Percentiles rank a stretch among this genome's conserved stretches.
phyloP scores from a whole-genome alignment of 1,140 invertebrate species.

The Plodia interpunctella region DNA sequence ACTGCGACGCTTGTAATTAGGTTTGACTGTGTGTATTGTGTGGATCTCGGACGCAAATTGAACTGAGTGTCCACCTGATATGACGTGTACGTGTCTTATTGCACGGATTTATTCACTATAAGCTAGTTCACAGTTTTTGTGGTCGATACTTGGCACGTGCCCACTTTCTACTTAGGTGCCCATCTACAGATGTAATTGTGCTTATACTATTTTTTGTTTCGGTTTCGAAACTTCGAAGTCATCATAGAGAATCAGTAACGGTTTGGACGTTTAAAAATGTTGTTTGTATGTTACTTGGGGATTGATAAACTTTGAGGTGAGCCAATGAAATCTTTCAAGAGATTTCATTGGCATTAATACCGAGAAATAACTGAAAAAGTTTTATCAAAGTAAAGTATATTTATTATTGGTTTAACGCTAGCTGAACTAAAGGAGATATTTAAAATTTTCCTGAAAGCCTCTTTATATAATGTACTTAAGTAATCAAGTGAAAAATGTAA shows the following conservation, averaged over 20 bases:
- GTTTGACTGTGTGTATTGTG: constrained; percentile 48
- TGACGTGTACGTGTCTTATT: constrained; percentile 68
- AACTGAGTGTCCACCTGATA: constrained; percentile 64
- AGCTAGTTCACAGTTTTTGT: constrained; percentile 54
- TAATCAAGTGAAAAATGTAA: no score
- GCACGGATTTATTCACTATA: constrained; percentile 63
- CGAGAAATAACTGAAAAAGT: no score
- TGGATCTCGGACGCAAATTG: constrained; percentile 51
- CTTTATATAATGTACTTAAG: no score
- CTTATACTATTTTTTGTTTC: constrained; percentile 55
- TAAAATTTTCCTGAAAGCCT: no score
- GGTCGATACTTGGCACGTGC: constrained; percentile 50
- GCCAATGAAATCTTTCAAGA: no score
- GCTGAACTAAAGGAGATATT: no score
- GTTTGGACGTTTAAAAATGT: constrained; percentile 26
- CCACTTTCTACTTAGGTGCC: constrained; percentile 57
- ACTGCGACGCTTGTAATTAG: constrained; percentile 53
- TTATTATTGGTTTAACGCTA: no score
- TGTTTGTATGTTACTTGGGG: neutral
- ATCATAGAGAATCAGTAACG: constrained; percentile 56
- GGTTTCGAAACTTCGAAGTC: constrained; percentile 49
- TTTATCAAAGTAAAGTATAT: no score
- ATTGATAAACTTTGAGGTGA: neutral
- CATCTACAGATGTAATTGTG: constrained; percentile 61
- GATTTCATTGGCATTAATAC: no score